These are phyloP conservation scores for Odontesthes bonariensis DNA, from an alignment of 2,113 vertebrate species.

Conservation along the genomic window DNA sequence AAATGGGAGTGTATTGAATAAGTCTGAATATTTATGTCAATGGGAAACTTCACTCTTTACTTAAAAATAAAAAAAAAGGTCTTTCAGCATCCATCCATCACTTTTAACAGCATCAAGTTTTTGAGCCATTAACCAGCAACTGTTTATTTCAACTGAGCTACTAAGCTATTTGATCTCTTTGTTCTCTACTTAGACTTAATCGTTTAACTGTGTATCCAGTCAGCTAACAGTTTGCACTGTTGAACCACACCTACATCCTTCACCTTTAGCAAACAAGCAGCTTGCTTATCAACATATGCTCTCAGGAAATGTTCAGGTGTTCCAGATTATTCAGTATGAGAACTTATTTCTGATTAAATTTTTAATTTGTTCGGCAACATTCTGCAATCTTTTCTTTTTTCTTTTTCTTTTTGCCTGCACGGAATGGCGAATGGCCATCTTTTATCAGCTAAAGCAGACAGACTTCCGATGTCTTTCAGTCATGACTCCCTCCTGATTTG, in stretches of 20 bases:
- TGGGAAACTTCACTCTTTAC: too few relatives aligned
- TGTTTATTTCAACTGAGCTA: background rate
- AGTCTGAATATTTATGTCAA: too few relatives aligned
- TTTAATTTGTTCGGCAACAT: too few relatives aligned
- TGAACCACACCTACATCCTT: background rate
- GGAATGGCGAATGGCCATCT: background rate
- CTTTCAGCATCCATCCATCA: too few relatives aligned
- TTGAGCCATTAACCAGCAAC: background rate
- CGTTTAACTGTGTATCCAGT: background rate
- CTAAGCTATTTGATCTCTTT: background rate
- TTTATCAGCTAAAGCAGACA: slow-evolving; percentile 14
- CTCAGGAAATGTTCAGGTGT: too few relatives aligned
- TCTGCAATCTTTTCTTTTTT: too few relatives aligned
- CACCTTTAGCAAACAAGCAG: background rate
- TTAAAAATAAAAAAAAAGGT: too few relatives aligned
- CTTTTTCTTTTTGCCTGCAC: too few relatives aligned
- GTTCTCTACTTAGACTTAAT: background rate
- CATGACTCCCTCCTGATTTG: background rate
- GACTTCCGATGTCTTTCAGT: slow-evolving; percentile 7
- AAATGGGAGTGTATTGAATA: too few relatives aligned
- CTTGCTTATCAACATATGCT: background rate
- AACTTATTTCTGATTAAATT: too few relatives aligned
- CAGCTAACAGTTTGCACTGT: background rate
- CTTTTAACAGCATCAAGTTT: too few relatives aligned
- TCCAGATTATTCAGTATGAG: too few relatives aligned